Evolutionary conservation across 2,888 invertebrate genomes (phyloP), one percentile per base, ranked within the genome.

Genomic region (Pseudeuparius sepicola): DNA sequence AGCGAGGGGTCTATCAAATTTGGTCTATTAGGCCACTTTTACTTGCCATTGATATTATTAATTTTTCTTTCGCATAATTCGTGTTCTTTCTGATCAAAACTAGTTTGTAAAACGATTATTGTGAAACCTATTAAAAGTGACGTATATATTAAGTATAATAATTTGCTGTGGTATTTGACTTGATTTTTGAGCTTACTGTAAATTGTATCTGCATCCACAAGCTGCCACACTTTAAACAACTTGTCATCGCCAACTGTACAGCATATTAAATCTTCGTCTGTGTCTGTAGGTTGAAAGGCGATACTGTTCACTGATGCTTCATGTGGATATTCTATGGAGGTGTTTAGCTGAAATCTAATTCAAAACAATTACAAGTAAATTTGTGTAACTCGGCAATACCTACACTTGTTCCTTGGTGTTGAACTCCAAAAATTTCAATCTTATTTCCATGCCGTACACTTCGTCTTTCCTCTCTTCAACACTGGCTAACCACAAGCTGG

Each of bases 371-470:
- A 11, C 18, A 11, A 11, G 10, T 4, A 3, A 15, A 12, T 16
- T 12, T 29, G 24, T 39, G 6, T 10, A 17, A n/a, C n/a, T n/a
- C n/a, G n/a, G n/a, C n/a, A n/a, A 12, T 40, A 50, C 55, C 61
- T 64, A 80, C 77, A 59, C 67, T 59, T 82, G 79, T 31, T 65
- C 60, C 24, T 65, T 59, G 2, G 59, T 53, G 45, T 73, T 59
- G 49, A 70, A 83, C 36, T 63, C 51, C 85, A 86, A 87, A 60
- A 86, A 86, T 53, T 86, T 87, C 1, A 87, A 63, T 34, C 76
- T 64, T 3, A 76, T 60, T 59, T 85, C 83, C 4, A 68, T 64
- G 30, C 64, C 42, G 31, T 45, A 44, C 25, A 68, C 56, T 14
- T 65, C 59, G 56, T 79, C 77, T 49, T 73, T 66, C 39, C 73